Percentiles rank a stretch among this genome's conserved stretches.
Conservation (phyloP, 2,113 vertebrate genomes). For the Nematolebias whitei region DNA sequence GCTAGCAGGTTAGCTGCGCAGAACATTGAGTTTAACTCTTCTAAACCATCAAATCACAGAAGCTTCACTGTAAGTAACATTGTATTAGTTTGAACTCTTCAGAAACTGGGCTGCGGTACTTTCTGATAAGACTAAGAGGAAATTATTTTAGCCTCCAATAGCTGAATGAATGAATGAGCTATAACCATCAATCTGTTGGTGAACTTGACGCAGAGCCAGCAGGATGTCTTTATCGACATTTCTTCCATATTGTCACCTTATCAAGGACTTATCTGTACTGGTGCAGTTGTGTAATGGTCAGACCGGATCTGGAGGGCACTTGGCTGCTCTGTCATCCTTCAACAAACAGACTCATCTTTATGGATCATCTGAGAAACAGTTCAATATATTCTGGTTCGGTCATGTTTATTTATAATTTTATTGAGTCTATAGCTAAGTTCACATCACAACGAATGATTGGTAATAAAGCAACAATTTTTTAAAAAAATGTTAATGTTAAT, state of each 20-base stretch:
- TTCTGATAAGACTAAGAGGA: neutral
- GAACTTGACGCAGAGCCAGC: neutral
- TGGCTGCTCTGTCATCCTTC: neutral
- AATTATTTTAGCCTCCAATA: neutral
- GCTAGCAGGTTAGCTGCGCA: conserved; percentile 44
- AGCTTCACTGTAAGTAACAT: neutral
- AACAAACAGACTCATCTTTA: neutral
- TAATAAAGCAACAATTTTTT: neutral
- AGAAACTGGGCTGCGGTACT: too few species aligned
- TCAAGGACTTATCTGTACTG: neutral
- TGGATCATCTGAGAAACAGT: neutral
- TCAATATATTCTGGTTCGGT: neutral
- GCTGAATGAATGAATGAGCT: neutral
- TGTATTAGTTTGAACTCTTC: too few species aligned
- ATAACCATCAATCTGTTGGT: neutral
- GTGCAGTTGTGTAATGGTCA: conserved; percentile 20
- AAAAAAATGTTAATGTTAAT: neutral
- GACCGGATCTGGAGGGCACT: conserved; percentile 9
- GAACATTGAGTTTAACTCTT: neutral
- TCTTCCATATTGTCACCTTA: neutral
- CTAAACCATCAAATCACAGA: neutral
- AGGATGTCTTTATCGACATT: neutral
- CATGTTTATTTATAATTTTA: neutral
- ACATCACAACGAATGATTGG: too few species aligned
- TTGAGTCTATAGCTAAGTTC: too few species aligned